A percentile compares a stretch with the other conserved stretches of the same genome.
These are phyloP conservation scores for Ichneumoninae sp. DNA, from an alignment of 2,888 invertebrate genomes.

Conservation along the genomic window DNA sequence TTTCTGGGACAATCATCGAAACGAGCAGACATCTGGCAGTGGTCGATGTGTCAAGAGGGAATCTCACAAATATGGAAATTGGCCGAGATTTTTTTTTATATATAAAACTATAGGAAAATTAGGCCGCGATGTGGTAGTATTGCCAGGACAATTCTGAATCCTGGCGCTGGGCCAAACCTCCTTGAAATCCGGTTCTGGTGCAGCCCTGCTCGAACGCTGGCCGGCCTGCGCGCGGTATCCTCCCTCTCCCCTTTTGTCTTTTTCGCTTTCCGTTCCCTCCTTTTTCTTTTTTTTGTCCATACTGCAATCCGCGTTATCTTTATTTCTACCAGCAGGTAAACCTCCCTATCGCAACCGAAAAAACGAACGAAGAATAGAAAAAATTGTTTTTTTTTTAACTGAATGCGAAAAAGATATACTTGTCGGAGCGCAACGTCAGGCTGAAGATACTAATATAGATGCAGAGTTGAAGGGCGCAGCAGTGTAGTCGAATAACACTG, in stretches of 20 bases:
- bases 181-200: conserved; percentile 68
- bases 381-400: not conserved
- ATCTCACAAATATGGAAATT: conserved; percentile 42
- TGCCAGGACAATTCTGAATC: conserved; percentile 70
- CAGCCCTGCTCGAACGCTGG: conserved; percentile 48
- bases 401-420: not conserved
- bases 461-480: not conserved
- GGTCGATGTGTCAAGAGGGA: conserved; percentile 30
- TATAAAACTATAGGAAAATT: conserved; percentile 68
- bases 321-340: conserved; percentile 8
- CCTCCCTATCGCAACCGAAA: conserved; percentile 1
- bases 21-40: not conserved
- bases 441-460: not conserved
- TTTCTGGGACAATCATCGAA: conserved; percentile 22
- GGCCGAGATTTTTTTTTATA: conserved; percentile 53
- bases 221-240: conserved; percentile 30
- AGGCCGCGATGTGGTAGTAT: conserved; percentile 65
- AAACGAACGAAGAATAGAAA: conserved; percentile 15
- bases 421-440: not conserved
- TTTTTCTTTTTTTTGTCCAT: conserved; percentile 31
- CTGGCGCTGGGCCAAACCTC: conserved; percentile 72
- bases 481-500: not conserved
- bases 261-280: conserved; percentile 22
- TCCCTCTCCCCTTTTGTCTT: conserved; percentile 34
- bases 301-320: conserved; percentile 22